Percentiles rank a stretch among this genome's conserved stretches.
Evolutionary conservation across 2,888 invertebrate species (phyloP).

Genomic region (Gastracanthus pulcherrimus): DNA sequence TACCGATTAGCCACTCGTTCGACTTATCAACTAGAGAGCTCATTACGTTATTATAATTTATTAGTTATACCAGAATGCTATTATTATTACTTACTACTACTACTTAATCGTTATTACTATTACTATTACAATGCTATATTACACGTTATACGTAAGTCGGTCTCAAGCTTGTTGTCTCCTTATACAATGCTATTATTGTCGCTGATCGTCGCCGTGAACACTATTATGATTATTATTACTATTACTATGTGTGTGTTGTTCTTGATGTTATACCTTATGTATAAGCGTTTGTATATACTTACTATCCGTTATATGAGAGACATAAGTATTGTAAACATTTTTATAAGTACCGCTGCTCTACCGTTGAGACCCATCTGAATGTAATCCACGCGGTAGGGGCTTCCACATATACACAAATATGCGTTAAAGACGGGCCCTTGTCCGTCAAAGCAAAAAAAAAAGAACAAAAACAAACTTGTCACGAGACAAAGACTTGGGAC

Average conservation of each 20-base stretch:
- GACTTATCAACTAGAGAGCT: constrained; percentile 70
- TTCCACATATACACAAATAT: neutral
- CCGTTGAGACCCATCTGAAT: constrained; percentile 65
- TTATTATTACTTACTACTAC: constrained; percentile 59
- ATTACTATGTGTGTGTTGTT: constrained; percentile 56
- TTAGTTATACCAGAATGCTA: constrained; percentile 70
- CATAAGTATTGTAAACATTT: constrained; percentile 71
- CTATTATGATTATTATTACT: constrained; percentile 40
- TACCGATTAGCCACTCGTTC: constrained; percentile 75
- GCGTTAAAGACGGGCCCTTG: constrained; percentile 52
- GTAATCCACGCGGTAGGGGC: constrained; percentile 63
- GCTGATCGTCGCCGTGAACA: constrained; percentile 45
- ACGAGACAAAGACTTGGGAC: constrained; percentile 73
- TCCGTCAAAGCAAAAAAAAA: no score
- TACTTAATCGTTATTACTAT: constrained; percentile 45
- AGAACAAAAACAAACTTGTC: constrained; percentile 47
- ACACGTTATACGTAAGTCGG: constrained; percentile 54
- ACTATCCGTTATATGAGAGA: constrained; percentile 63
- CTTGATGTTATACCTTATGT: constrained; percentile 57
- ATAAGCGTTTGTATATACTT: constrained; percentile 73
- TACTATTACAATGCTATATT: constrained; percentile 42
- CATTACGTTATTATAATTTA: constrained; percentile 61
- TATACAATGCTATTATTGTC: constrained; percentile 51
- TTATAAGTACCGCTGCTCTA: constrained; percentile 48
- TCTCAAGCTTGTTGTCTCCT: constrained; percentile 57